A percentile compares a stretch with the other conserved stretches of the same genome.
Evolutionary conservation across 2,113 vertebrate species (phyloP).

Genomic region (Phrynosoma blainvillii): DNA sequence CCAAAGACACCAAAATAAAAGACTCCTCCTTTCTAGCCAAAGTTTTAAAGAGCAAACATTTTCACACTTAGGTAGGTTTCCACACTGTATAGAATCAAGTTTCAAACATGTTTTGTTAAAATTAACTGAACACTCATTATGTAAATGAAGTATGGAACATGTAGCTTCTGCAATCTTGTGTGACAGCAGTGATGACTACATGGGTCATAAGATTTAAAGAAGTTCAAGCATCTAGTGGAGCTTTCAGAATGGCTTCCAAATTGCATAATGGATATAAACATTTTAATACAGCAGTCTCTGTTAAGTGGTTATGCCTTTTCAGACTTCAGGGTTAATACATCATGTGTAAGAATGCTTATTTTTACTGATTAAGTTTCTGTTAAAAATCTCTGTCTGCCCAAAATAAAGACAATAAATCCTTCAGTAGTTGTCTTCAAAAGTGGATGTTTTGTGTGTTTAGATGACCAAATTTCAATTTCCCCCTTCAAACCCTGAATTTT

Average conservation of each 20-base stretch:
- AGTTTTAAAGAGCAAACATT: slow-evolving; percentile 50
- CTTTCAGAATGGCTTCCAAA: background rate
- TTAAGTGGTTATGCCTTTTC: background rate
- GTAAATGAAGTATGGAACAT: slow-evolving; percentile 11
- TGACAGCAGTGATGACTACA: background rate
- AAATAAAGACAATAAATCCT: background rate
- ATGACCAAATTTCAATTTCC: background rate
- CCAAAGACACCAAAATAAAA: slow-evolving; percentile 70
- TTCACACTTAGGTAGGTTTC: background rate
- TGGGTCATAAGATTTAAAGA: background rate
- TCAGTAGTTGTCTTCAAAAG: slow-evolving; percentile 3
- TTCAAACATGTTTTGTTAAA: slow-evolving; percentile 30
- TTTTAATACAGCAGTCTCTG: background rate
- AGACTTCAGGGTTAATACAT: background rate
- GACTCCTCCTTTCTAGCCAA: slow-evolving; percentile 17
- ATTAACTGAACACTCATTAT: background rate
- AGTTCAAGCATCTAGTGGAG: background rate
- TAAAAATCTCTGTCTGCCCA: background rate
- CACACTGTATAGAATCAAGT: background rate
- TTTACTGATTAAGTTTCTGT: background rate
- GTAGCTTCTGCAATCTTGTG: background rate
- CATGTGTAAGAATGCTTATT: slow-evolving; percentile 22
- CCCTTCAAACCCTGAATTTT: background rate
- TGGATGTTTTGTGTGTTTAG: background rate
- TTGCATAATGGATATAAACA: background rate